Conservation (phyloP, 2,888 invertebrate species). For the Hylaea fasciaria region DNA sequence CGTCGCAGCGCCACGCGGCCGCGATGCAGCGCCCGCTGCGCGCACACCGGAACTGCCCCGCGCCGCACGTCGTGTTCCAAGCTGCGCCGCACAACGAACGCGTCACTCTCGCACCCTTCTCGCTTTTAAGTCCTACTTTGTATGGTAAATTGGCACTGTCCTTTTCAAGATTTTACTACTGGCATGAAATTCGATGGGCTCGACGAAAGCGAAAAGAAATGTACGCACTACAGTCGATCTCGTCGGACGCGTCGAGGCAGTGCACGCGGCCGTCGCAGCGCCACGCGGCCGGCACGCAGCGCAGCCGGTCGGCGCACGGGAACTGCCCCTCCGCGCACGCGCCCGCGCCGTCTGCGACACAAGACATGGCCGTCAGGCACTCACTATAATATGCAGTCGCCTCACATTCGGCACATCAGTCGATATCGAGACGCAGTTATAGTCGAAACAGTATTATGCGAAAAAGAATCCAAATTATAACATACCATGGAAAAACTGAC, state of each 20-base stretch:
- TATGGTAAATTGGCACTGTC: too few relatives aligned
- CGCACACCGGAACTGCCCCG: slow-evolving; percentile 90
- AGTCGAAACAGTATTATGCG: too few relatives aligned
- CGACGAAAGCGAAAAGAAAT: not conserved
- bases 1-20: slow-evolving; percentile 91
- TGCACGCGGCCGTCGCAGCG: slow-evolving; percentile 87
- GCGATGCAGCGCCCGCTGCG: slow-evolving; percentile 90
- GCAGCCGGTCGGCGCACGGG: slow-evolving; percentile 83
- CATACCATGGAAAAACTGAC: too few relatives aligned
- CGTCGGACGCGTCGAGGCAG: slow-evolving; percentile 87
- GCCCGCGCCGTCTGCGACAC: slow-evolving; percentile 7
- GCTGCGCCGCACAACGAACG: slow-evolving; percentile 51
- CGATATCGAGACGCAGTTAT: too few relatives aligned
- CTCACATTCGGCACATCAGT: too few relatives aligned
- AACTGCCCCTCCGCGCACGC: slow-evolving; percentile 76
- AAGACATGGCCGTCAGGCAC: too few relatives aligned
- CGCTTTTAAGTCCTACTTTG: too few relatives aligned
- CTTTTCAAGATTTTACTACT: too few relatives aligned
- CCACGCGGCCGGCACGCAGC: slow-evolving; percentile 87
- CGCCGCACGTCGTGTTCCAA: slow-evolving; percentile 84
- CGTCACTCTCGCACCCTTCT: not conserved
- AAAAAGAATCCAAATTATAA: too few relatives aligned
- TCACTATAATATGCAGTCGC: too few relatives aligned
- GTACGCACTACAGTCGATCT: slow-evolving; percentile 81
- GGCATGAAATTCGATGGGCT: too few relatives aligned